These are phyloP conservation scores for Hypothenemus hampei DNA, from an alignment of 1,140 invertebrate species.

Conservation along the genomic window DNA sequence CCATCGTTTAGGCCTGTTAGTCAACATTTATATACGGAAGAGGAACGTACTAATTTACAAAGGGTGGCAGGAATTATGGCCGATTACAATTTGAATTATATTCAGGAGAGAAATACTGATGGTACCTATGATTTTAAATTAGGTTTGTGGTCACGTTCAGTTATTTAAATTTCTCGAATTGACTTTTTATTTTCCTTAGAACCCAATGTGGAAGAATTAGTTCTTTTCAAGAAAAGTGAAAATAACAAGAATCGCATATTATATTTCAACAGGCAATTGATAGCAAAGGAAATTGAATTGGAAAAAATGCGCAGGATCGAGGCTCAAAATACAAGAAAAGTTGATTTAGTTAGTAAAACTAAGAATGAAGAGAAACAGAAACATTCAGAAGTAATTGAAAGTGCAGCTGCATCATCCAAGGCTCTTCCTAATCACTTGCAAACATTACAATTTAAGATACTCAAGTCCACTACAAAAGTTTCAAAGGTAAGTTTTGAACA, in stretches of 20 bases:
- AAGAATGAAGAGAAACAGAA: background rate
- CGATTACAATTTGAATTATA: constrained; percentile 81
- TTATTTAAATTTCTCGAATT: constrained; percentile 24
- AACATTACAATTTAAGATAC: constrained; percentile 54
- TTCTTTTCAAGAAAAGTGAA: constrained; percentile 39
- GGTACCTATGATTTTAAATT: constrained; percentile 76
- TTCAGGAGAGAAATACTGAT: constrained; percentile 71
- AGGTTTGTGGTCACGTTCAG: constrained; percentile 55
- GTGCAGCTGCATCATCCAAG: constrained; percentile 14
- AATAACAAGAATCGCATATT: constrained; percentile 43
- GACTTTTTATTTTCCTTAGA: constrained; percentile 35
- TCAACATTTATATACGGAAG: constrained; percentile 66
- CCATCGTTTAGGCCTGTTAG: constrained; percentile 74
- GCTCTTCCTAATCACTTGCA: constrained; percentile 61
- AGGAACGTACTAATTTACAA: constrained; percentile 67
- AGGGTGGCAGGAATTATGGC: constrained; percentile 80
- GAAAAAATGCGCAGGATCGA: constrained; percentile 60
- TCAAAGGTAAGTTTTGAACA: constrained; percentile 32
- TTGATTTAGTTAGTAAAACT: background rate
- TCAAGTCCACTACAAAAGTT: constrained; percentile 34
- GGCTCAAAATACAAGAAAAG: background rate
- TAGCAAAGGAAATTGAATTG: constrained; percentile 70
- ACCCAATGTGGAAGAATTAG: constrained; percentile 47
- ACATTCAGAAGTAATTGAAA: background rate
- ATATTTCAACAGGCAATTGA: constrained; percentile 71